Conservation (phyloP, 1,140 invertebrate genomes). For the Ceratitis capitata region DNA sequence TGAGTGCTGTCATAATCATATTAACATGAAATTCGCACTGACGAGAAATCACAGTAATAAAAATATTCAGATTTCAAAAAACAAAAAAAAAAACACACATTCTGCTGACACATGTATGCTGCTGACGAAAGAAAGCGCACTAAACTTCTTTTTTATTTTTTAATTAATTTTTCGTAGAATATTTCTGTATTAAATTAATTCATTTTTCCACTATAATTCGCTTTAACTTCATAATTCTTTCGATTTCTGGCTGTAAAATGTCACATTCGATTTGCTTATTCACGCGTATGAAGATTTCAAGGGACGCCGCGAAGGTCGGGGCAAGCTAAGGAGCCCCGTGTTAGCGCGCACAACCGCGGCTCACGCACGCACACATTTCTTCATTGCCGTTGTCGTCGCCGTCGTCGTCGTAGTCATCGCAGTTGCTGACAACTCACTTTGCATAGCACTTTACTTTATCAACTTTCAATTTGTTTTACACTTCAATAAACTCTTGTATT, state of each 20-base stretch:
- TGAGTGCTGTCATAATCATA: no score
- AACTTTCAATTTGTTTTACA: conserved; percentile 16
- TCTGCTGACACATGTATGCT: no score
- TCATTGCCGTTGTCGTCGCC: no score
- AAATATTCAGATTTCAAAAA: no score
- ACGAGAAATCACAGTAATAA: no score
- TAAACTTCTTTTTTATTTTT: neutral
- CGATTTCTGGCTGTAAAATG: neutral
- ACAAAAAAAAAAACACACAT: no score
- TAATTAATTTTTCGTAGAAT: neutral
- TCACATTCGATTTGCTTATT: neutral
- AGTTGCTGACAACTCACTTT: neutral
- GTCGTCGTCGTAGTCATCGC: neutral
- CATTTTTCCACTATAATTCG: neutral
- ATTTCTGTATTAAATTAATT: neutral
- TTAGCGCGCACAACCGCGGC: neutral
- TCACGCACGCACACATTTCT: no score
- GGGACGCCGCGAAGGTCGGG: neutral
- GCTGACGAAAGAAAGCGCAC: neutral
- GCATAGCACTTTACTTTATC: neutral
- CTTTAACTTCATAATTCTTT: neutral
- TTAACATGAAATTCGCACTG: no score
- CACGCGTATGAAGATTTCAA: neutral
- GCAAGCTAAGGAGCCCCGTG: no score
- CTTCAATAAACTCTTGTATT: neutral